Evolutionary conservation across 2,113 vertebrate species (phyloP).

Genomic region (Perca fluviatilis): DNA sequence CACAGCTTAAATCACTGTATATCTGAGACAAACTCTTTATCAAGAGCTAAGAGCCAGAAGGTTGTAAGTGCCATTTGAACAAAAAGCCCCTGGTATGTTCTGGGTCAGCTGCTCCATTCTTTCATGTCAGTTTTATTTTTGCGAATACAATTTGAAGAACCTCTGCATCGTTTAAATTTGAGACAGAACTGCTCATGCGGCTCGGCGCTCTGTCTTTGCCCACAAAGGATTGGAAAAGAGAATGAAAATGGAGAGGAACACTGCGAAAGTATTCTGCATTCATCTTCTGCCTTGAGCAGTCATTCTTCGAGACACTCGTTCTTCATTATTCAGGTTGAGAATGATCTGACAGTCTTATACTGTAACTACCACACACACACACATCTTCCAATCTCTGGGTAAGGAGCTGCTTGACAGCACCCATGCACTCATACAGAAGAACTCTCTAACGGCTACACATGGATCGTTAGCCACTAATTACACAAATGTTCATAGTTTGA

Average conservation of each 20-base stretch:
- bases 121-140: constrained; percentile 61
- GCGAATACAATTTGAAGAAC: constrained; percentile 51
- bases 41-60: constrained; percentile 33
- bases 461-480: constrained; percentile 54
- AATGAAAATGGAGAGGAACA: constrained; percentile 42
- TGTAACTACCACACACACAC: constrained; percentile 30
- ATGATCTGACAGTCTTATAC: constrained; percentile 38
- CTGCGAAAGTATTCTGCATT: constrained; percentile 39
- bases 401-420: constrained; percentile 14
- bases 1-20: constrained; percentile 40
- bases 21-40: constrained; percentile 57
- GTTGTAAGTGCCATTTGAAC: constrained; percentile 40
- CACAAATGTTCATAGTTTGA: constrained; percentile 18
- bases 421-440: constrained; percentile 24
- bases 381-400: constrained; percentile 17
- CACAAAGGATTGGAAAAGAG: constrained; percentile 38
- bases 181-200: constrained; percentile 36
- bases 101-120: constrained; percentile 54
- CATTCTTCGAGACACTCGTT: constrained; percentile 48
- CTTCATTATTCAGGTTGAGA: constrained; percentile 66
- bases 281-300: constrained; percentile 39
- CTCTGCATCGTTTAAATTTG: constrained; percentile 32
- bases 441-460: constrained; percentile 33
- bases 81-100: constrained; percentile 40
- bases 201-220: constrained; percentile 23